These are phyloP conservation scores for Zootoca vivipara DNA, from an alignment of 2,113 vertebrate genomes.

Conservation along the genomic window DNA sequence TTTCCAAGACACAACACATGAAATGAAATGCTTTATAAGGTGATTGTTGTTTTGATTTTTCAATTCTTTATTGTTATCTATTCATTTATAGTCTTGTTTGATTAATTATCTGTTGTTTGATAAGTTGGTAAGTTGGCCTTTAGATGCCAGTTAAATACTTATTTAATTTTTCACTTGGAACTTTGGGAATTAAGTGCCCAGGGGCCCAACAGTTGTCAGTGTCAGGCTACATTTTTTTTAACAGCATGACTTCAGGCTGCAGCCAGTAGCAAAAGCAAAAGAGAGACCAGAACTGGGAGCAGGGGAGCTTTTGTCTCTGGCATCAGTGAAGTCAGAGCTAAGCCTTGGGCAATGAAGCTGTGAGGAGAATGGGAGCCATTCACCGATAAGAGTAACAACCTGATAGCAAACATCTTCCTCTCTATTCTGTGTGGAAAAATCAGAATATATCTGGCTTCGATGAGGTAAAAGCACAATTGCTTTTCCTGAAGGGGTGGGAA, in stretches of 20 bases:
- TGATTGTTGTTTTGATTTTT: too few species aligned
- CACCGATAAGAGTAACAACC: neutral
- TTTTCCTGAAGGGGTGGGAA: neutral
- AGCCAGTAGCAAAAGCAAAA: neutral
- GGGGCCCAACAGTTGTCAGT: too few species aligned
- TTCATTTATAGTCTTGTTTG: too few species aligned
- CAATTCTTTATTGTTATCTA: too few species aligned
- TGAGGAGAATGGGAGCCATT: neutral
- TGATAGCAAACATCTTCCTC: neutral
- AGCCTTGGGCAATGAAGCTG: rapidly evolving
- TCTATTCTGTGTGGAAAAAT: neutral
- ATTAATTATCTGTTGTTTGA: too few species aligned
- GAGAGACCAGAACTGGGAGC: neutral
- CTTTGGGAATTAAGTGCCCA: too few species aligned
- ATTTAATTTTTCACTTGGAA: too few species aligned
- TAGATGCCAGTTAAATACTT: too few species aligned
- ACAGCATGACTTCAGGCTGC: neutral
- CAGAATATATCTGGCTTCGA: neutral
- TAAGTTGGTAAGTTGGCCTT: too few species aligned
- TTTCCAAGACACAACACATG: too few species aligned
- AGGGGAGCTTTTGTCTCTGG: neutral
- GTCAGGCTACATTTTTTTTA: neutral
- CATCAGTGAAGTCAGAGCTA: neutral
- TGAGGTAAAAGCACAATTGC: neutral
- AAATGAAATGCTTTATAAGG: too few species aligned